Evolutionary conservation across 1,140 invertebrate genomes (phyloP), one percentile per base, ranked within the genome.

Genomic region (Bombus balteatus): DNA sequence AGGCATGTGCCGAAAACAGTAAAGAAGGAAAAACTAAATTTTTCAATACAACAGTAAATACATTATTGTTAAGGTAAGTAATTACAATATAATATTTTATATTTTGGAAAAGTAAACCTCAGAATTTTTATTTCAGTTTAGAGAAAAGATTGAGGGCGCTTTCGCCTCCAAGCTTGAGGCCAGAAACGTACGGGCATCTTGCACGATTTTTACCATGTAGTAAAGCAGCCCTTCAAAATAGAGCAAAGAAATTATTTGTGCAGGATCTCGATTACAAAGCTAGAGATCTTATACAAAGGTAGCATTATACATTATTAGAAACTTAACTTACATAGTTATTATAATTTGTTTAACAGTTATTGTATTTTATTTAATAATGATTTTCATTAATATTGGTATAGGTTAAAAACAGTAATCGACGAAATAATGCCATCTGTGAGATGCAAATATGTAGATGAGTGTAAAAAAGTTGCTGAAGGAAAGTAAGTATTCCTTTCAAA

Each of bases 221-320:
- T n/a, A 97, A 97, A 94, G 96, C 96, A 72, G 97, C 97, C 6
- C 93, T 97, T 47, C 94, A 96, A 37, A 97, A 96, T 89, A 95
- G 97, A 76, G 96, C 96, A 37, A 97, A 97, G 92, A 97, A 96
- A 91, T 93, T 97, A 22, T 94, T 96, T 62, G 91, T 96, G 4
- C 96, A 96, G 81, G 95, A 97, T 88, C 96, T 96, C 74, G 94
- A 96, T 93, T 93, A 95, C 83, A 96, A 96, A 90, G 93, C 97
- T 8, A 96, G 95, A 83, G 95, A 95, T 88, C 96, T 96, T 18
- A 92, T 95, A 79, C 86, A 93, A 81, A 94, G 91, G 95, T 96
- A 34, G 0, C 3, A 43, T n/a, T 53, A 53, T 34, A n/a, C 1
- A 22, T 53, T 10, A 73, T 28, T 39, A 39, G 15, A 37, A 28